These are phyloP conservation scores for Drosophila buzzatii DNA, from an alignment of 2,888 invertebrate genomes.

Conservation along the genomic window DNA sequence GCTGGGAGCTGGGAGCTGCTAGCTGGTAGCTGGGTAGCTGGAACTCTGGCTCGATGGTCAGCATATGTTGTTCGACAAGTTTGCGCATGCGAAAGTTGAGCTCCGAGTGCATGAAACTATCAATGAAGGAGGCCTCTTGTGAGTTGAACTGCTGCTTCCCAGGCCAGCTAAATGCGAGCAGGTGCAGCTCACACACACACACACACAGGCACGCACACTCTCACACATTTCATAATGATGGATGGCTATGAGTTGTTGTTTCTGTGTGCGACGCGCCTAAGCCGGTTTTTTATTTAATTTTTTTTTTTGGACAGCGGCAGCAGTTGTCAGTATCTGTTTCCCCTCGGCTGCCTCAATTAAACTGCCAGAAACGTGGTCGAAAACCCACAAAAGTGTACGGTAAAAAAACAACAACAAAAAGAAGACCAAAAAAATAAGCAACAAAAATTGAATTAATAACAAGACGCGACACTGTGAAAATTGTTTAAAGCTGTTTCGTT, in stretches of 20 bases:
- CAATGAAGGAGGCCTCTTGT: conserved; percentile 68
- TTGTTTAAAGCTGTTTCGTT: conserved; percentile 41
- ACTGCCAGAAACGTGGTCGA: conserved; percentile 70
- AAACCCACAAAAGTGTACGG: conserved; percentile 77
- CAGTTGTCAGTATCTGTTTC: conserved; percentile 67
- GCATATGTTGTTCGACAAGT: conserved; percentile 74
- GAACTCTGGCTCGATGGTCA: conserved; percentile 52
- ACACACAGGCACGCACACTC: conserved; percentile 30
- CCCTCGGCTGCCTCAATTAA: conserved; percentile 71
- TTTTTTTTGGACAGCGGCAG: conserved; percentile 49
- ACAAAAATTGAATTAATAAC: conserved; percentile 64
- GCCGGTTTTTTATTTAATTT: conserved; percentile 58
- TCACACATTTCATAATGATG: conserved; percentile 70
- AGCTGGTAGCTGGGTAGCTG: conserved; percentile 34
- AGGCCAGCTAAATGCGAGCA: conserved; percentile 73
- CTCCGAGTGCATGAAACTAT: conserved; percentile 65
- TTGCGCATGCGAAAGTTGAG: conserved; percentile 78
- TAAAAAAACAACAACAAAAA: conserved; percentile 32
- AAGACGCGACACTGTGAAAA: conserved; percentile 74
- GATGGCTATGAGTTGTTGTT: conserved; percentile 57
- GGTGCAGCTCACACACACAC: conserved; percentile 59
- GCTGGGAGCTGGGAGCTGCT: conserved; percentile 25
- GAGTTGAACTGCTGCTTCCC: conserved; percentile 37
- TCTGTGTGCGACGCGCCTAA: conserved; percentile 69
- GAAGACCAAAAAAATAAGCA: conserved; percentile 1